Evolutionary conservation across 2,797 vertebrate genomes (phyloP), one percentile per base, ranked within the genome.

Genomic region (Hemitrygon akajei): DNA sequence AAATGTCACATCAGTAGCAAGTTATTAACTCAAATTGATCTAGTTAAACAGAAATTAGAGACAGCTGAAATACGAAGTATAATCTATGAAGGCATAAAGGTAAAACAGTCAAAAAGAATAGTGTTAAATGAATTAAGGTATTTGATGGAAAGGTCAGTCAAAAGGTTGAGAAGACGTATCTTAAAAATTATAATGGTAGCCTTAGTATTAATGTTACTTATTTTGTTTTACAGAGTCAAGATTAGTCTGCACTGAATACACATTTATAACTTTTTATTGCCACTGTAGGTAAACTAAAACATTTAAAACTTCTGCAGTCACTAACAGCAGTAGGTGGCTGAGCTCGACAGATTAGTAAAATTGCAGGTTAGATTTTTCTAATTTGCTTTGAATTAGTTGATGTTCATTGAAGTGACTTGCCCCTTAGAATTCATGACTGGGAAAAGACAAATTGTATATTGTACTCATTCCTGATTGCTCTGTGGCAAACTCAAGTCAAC

Each of bases 351-450:
- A 89, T 66, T n/a, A 66, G 60, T 20, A 89, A 66, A 37, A 89
- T 89, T 89, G 58, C 86, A 89, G 30, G 60, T 34, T 89, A 66
- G n/a, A 89, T 89, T 89, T 58, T n/a, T 18, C 60, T 89, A 63
- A 89, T 69, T 20, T 89, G 16, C 18, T 89, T 66, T 69, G n/a
- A 34, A 89, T 89, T 89, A 37, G 60, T 34, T 69, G n/a, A 20
- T 25, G 16, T 37, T 63, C 20, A 37, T 20, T 84, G 81, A 18
- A 16, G 60, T 87, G 60, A 87, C n/a, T 66, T 63, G 84, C n/a
- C 30, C 58, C 63, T 37, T 5, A n/a, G 7, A 22, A 22, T 69
- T 87, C 12, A n/a, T 16, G 12, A 14, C 16, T 89, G 86, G n/a
- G 86, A 22, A n/a, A 60, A n/a, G 37, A 63, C 66, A 37, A 37